Percentiles rank a stretch among this genome's conserved stretches.
These are phyloP conservation scores for Petaurus breviceps DNA, from an alignment of 2,113 vertebrate genomes.

Conservation along the genomic window DNA sequence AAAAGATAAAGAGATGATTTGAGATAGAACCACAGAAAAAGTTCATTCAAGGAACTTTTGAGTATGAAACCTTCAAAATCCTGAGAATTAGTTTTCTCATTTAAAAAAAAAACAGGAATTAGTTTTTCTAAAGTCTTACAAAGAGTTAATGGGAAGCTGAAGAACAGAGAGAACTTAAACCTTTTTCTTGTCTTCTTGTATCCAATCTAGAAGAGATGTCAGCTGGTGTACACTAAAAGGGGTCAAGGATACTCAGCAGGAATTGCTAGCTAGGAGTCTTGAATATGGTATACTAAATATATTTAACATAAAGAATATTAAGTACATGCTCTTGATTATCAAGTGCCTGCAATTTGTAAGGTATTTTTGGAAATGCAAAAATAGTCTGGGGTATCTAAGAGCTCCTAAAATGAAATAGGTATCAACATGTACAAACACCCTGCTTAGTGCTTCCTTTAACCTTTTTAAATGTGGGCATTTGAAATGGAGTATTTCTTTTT, in stretches of 20 bases:
- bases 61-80: constrained; percentile 39
- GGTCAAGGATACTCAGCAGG: not conserved
- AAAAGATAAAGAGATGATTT: not conserved
- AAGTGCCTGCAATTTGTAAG: not conserved
- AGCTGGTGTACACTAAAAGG: not conserved
- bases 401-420: not conserved
- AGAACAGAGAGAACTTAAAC: constrained; percentile 10
- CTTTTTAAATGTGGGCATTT: constrained; percentile 24
- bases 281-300: not conserved
- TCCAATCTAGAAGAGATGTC: constrained; percentile 21
- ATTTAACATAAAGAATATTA: not conserved
- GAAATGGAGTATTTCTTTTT: not conserved
- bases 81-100: constrained; percentile 58
- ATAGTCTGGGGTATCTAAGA: not conserved
- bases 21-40: constrained; percentile 26
- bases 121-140: constrained; percentile 38
- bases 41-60: not conserved
- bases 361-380: not conserved
- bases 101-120: not conserved
- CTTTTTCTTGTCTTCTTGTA: constrained; percentile 11
- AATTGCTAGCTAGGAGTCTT: constrained; percentile 6
- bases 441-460: not conserved
- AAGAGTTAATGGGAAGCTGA: not conserved
- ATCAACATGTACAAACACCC: not conserved
- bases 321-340: not conserved